Base-by-base conservation (phyloP, 2,797 vertebrate genomes). In the Enteromius unitaeniatus region DNA sequence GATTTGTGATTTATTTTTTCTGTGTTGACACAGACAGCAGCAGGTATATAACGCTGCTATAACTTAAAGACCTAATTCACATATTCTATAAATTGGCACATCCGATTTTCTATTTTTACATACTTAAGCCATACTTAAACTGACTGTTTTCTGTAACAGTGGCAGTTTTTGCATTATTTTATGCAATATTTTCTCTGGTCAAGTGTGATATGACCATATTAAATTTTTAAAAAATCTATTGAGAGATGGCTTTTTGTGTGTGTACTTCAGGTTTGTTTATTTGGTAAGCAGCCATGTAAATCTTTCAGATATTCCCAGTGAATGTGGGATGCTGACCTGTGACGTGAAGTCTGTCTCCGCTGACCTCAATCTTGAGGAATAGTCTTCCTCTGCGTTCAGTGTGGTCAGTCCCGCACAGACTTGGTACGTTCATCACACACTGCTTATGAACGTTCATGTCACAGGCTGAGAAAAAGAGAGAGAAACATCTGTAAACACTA, bases 391-490 rank as follows among this genome's bases (percentile, higher is more conserved):
- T 94, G 23, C 98, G 97, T 93, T 99, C 98, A 0, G 97, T 99
- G 94, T 99, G 97, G 91, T 99, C 98, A 84, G 95, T 99, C 65
- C 98, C 98, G 3, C 98, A 99, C 88, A 99, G 95, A 90, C 98
- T 99, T 0, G 98, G 98, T 85, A 99, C 97, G 0, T 99, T 99
- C 87, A 99, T 96, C 76, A 99, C 98, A 0, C 98, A 99, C 87
- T 97, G 96, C 88, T 99, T 99, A 91, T 99, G 98, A 49, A 99
- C 98, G 0, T 99, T 99, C 97, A 99, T 99, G 84, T 99, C 98
- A 58, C 98, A 99, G 87, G 98, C 98, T 99, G 92, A 8, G 85
- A 85, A 85, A 19, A 53, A 70, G 34, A 84, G 7, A 60, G 34
- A 86, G n/a, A 70, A 23, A 58, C 62, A 79, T 42, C 9, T 28